Base-by-base conservation (phyloP, 2,888 invertebrate genomes). In the Gandaritis pyraliata region DNA sequence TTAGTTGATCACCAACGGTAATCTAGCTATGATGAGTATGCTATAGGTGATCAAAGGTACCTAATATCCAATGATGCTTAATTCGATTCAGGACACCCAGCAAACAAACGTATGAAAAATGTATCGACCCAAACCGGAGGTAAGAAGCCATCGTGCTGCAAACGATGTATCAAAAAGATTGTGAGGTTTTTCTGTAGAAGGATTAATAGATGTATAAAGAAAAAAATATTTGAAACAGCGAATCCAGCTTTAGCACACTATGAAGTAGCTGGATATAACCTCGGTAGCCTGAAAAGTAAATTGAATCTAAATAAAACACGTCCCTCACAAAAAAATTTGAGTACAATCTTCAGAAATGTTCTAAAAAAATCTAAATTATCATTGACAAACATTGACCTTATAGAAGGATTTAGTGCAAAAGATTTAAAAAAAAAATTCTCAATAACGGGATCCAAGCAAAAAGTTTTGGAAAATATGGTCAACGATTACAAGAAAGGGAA, bases 331-430 rank as follows among this genome's bases (percentile, higher is more conserved):
- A 45, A 43, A 52, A 5, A 30, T 33, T 10, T 62, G 7, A 11
- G 70, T 18, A 73, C 72, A 29, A 49, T 79, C n/a, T 77, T 74
- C 63, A 73, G 60, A 55, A 81, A 74, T 41, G 71, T 68, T 55
- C 58, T 69, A 11, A 67, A 69, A 12, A 48, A 65, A 18, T 72
- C 73, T 5, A 73, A 76, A 64, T 51, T 75, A 53, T 67, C 74
- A 30, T 6, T 70, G 0, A 71, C 72, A 64, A 73, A 76, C 61
- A 66, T 78, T 52, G 69, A 77, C 60, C 41, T 77, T 38, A 65
- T 78, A 3, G 68, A 76, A n/a, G 75, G 73, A 3, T 43, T 70
- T 23, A 58, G 65, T 33, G 61, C 61, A 33, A 45, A 50, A 1
- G 71, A 77, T 47, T 61, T 81, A 23, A 74, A 66, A 55, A 66